Conservation (phyloP, 2,113 vertebrate genomes). For the Pandion haliaetus region DNA sequence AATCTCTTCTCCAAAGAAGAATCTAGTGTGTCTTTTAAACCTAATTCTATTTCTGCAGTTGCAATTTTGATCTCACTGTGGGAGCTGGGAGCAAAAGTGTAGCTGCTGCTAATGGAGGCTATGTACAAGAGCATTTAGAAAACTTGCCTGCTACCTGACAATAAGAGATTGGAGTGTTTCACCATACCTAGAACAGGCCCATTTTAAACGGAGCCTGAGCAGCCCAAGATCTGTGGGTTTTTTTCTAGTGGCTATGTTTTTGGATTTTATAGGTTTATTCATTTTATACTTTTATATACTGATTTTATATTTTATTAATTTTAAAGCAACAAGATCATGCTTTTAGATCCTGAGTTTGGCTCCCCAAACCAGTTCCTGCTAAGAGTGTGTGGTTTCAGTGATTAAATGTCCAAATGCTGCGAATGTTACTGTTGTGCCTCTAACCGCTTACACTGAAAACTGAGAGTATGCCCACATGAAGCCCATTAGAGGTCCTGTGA, state of each 20-base stretch:
- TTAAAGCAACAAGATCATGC: not conserved
- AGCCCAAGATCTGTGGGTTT: not conserved
- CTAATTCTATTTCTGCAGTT: not conserved
- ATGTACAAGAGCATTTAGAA: not conserved
- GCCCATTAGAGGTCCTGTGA: not conserved
- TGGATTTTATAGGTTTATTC: not conserved
- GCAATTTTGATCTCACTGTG: not conserved
- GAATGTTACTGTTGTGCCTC: not conserved
- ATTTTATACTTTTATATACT: not conserved
- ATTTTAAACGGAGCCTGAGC: not conserved
- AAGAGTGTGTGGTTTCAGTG: not conserved
- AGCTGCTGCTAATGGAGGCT: not conserved
- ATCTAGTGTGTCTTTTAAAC: not conserved
- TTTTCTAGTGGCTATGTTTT: fast-evolving
- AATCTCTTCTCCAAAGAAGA: not conserved
- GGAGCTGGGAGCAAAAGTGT: not conserved
- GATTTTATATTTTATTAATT: not conserved
- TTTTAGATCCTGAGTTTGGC: not conserved
- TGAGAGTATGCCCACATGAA: not conserved
- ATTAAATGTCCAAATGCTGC: not conserved
- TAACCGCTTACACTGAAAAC: not conserved
- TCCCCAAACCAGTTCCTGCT: not conserved
- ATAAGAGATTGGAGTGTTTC: not conserved
- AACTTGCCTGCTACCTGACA: not conserved
- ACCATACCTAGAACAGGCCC: not conserved